phyloP scores from a whole-genome alignment of 2,888 invertebrate genomes.

The Lepidochitona cinerea region DNA sequence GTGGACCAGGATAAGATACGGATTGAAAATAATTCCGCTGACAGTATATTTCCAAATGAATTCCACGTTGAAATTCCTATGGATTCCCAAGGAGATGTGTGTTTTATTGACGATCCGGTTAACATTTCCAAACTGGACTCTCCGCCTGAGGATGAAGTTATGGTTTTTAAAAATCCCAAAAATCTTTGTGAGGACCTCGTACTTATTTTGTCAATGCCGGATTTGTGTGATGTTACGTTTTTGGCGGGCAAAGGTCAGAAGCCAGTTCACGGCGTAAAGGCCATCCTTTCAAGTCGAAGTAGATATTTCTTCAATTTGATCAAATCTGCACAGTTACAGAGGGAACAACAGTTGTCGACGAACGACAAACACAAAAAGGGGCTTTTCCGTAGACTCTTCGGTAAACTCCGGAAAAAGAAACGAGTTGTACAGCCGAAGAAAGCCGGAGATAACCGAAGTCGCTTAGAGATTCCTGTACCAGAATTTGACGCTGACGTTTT shows the following conservation, averaged over 20 bases:
- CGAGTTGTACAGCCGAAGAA: background rate
- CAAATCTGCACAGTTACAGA: background rate
- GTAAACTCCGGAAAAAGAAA: background rate
- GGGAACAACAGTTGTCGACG: background rate
- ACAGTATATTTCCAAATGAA: no score
- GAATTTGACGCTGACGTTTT: background rate
- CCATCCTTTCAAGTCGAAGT: slow-evolving; percentile 8
- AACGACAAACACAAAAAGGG: background rate
- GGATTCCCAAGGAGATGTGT: no score
- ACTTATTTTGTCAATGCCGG: background rate
- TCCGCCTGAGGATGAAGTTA: background rate
- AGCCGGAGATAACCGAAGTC: background rate
- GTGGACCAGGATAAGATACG: no score
- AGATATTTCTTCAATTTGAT: slow-evolving; percentile 3
- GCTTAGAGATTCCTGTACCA: background rate
- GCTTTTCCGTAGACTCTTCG: background rate
- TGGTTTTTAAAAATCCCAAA: background rate
- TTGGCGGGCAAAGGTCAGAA: background rate
- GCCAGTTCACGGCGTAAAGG: slow-evolving; percentile 6
- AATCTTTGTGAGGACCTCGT: background rate
- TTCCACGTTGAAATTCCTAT: no score
- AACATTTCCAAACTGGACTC: no score
- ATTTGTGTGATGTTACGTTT: slow-evolving; percentile 10
- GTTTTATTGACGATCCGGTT: no score
- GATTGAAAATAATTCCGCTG: no score